Conservation (phyloP, 2,113 vertebrate species). For the Leptobrachium leishanense region DNA sequence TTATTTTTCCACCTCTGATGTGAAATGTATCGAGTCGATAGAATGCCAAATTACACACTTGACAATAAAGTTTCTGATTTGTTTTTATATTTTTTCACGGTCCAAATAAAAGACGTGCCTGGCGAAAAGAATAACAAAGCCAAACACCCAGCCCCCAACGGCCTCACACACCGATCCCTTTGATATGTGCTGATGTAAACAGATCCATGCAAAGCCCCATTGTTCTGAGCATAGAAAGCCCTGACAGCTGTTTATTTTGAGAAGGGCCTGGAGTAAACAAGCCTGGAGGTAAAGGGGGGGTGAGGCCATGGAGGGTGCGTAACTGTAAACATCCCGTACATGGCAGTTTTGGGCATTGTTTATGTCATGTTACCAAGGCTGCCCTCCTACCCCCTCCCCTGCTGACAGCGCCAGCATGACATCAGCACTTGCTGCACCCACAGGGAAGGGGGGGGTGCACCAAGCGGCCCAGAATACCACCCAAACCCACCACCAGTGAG, state of each 20-base stretch:
- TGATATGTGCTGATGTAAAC: slow-evolving; percentile 10
- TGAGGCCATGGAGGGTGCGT: background rate
- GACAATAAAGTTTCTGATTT: too few relatives aligned
- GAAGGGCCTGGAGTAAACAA: background rate
- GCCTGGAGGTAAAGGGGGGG: background rate
- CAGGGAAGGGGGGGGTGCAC: too few relatives aligned
- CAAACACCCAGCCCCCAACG: background rate
- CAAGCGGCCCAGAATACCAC: too few relatives aligned
- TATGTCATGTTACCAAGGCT: background rate
- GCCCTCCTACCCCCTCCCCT: background rate
- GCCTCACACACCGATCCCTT: background rate
- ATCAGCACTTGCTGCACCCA: background rate
- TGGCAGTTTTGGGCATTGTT: background rate
- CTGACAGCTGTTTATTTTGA: background rate
- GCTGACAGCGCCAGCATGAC: background rate
- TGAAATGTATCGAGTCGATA: too few relatives aligned
- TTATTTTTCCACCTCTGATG: too few relatives aligned
- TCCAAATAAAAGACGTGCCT: too few relatives aligned
- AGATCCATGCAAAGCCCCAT: background rate
- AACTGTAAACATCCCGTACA: background rate
- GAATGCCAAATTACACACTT: too few relatives aligned
- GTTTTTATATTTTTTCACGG: too few relatives aligned
- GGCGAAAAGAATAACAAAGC: too few relatives aligned
- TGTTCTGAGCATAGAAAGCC: background rate
- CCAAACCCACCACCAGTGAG: too few relatives aligned